Evolutionary conservation across 2,113 vertebrate species (phyloP), one percentile per base, ranked within the genome.

Genomic region (Hassar affinis): DNA sequence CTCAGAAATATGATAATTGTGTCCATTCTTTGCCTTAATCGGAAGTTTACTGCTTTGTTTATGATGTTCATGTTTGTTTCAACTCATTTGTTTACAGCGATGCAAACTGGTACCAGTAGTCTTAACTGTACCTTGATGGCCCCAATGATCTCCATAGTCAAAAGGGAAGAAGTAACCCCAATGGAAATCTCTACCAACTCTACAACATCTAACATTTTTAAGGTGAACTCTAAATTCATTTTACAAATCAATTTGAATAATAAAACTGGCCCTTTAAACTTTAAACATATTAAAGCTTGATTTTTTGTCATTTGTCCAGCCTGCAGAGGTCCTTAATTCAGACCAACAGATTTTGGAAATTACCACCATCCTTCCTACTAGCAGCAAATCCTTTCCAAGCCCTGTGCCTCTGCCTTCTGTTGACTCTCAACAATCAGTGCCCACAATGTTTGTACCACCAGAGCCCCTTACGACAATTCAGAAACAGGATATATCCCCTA

Each of bases 181-280:
- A 99, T 99, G 98, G 98, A 98, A 93, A 95, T 99, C 79, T 96
- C 96, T 42, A 95, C 94, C 85, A 96, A 97, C 84, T 93, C 95
- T 81, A 88, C 92, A 88, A 85, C 94, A 54, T 89, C 95, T n/a
- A 86, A 94, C 6, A 83, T 95, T 82, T 96, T 97, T 89, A 96
- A 96, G 93, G 96, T 97, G 89, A 86, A 82, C 54, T 57, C 17
- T 78, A 11, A 49, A 54, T 78, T 33, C 33, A 18, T 25, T 25
- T 74, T 61, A 27, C 20, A 18, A 11, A 68, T 47, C 0, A 20
- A 54, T 68, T 22, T 25, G 12, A 47, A n/a, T 62, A 18, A 61
- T 0, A n/a, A 25, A 54, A 64, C 49, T 84, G 77, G 18, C 30
- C 35, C 30, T 61, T 33, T 1, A 25, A 22, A 10, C 10, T 64